Percentiles rank a stretch among this genome's conserved stretches.
phyloP scores from a whole-genome alignment of 1,140 invertebrate genomes.

The Eriocheir sinensis region DNA sequence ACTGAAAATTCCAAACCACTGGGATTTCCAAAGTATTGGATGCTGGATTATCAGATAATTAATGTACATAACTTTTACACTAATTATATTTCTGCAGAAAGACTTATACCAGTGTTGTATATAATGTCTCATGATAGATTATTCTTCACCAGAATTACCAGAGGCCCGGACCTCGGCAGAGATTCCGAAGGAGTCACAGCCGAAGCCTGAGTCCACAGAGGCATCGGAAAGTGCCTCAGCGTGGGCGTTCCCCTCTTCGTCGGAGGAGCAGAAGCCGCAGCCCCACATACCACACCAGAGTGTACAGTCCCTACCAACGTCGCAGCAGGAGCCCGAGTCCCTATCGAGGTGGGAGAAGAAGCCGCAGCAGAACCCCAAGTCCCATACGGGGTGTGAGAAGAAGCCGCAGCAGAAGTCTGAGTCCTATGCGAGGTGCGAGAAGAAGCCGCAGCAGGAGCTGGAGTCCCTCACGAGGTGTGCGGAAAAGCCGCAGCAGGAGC shows the following conservation, averaged over 20 bases:
- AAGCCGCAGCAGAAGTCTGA: constrained; percentile 23
- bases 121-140: not conserved
- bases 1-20: no score
- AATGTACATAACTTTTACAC: not conserved
- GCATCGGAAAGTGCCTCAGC: constrained; percentile 23
- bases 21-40: no score
- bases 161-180: not conserved
- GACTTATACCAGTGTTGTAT: not conserved
- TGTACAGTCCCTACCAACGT: not conserved
- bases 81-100: not conserved
- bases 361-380: constrained; percentile 44
- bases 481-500: constrained; percentile 33
- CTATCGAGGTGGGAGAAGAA: not conserved
- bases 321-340: constrained; percentile 40
- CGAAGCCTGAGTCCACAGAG: constrained; percentile 40
- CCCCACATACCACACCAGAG: not conserved
- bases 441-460: constrained; percentile 26
- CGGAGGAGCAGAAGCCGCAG: constrained; percentile 48
- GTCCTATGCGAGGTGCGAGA: not conserved
- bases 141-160: constrained; percentile 16
- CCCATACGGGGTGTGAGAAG: not conserved
- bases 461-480: not conserved
- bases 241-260: constrained; percentile 17
- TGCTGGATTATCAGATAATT: not conserved
- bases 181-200: constrained; percentile 42